phyloP scores from a whole-genome alignment of 2,113 vertebrate genomes.

The Pseudorhombus dupliciocellatus region DNA sequence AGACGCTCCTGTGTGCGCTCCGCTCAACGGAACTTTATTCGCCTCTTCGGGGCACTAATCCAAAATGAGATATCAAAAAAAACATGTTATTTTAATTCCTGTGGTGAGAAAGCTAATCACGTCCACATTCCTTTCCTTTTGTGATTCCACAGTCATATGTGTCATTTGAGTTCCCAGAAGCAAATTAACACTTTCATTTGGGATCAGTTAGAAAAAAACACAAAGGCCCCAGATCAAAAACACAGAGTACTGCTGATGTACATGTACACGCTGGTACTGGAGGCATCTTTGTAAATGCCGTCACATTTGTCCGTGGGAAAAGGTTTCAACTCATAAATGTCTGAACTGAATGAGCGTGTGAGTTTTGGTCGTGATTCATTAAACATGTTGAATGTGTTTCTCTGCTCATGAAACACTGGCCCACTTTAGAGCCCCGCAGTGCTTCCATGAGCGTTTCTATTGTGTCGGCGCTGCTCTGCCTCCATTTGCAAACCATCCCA shows the following conservation, averaged over 20 bases:
- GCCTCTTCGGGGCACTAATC: slow-evolving; percentile 45
- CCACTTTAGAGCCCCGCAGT: background rate
- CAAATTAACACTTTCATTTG: slow-evolving; percentile 33
- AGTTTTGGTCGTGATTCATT: too few relatives aligned
- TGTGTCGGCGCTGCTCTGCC: background rate
- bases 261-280: background rate
- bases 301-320: slow-evolving; percentile 1
- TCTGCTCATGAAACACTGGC: too few relatives aligned
- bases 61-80: slow-evolving; percentile 53
- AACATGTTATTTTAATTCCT: slow-evolving; percentile 21
- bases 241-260: background rate
- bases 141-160: slow-evolving; percentile 18
- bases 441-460: background rate
- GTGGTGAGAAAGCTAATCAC: slow-evolving; percentile 43
- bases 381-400: too few relatives aligned
- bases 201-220: slow-evolving; percentile 22
- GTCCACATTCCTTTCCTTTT: slow-evolving; percentile 33
- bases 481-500: background rate
- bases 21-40: slow-evolving; percentile 41
- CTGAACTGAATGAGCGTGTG: too few relatives aligned
- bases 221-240: background rate
- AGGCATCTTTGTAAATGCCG: slow-evolving; percentile 10
- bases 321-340: background rate
- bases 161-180: slow-evolving; percentile 33
- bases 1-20: slow-evolving; percentile 3